Conservation (phyloP, 2,113 vertebrate species). For the Formicarius rufipectus region DNA sequence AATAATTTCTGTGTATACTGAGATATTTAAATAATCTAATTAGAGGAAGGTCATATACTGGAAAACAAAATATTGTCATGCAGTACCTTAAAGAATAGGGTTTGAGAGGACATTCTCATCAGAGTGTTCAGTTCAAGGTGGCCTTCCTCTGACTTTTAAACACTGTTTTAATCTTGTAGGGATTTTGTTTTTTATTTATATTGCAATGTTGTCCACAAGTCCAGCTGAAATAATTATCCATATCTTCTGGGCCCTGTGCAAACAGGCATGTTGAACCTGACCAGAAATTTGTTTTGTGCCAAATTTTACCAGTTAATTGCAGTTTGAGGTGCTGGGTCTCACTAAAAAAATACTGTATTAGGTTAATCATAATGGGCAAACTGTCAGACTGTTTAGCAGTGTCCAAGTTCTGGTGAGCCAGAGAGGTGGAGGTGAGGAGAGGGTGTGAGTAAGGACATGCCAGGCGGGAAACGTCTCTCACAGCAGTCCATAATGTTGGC, state of each 20-base stretch:
- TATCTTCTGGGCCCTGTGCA: neutral
- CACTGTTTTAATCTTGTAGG: neutral
- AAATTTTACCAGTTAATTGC: neutral
- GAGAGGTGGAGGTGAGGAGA: neutral
- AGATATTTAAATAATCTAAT: conserved; percentile 18
- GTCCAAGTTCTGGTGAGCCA: neutral
- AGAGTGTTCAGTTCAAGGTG: neutral
- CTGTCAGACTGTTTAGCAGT: neutral
- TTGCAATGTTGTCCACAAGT: neutral
- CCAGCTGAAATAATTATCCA: neutral
- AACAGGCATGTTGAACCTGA: neutral
- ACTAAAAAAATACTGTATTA: neutral
- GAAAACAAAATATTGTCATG: neutral
- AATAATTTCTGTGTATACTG: neutral
- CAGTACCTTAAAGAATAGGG: neutral
- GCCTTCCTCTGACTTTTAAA: neutral
- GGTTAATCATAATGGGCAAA: neutral
- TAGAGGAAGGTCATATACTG: neutral
- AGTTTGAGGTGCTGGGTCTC: neutral
- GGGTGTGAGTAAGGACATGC: rapidly evolving
- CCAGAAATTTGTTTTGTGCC: neutral
- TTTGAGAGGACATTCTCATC: neutral
- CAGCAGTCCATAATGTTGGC: neutral
- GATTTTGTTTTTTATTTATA: neutral
- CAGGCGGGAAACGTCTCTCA: rapidly evolving